These are phyloP conservation scores for Macaria liturata DNA, from an alignment of 2,888 invertebrate genomes.

Conservation along the genomic window DNA sequence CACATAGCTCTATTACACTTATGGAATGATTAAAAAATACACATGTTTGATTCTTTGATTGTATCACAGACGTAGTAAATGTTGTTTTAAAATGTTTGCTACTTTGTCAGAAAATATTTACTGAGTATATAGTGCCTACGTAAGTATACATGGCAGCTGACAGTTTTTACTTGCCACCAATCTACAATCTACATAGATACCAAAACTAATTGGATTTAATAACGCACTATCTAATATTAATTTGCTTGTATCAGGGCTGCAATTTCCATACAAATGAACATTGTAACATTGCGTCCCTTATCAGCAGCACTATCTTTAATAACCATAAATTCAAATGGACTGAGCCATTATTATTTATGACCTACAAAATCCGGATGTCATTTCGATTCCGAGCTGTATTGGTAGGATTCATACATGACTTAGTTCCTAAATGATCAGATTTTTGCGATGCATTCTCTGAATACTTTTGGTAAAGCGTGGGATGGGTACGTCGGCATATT, in stretches of 20 bases:
- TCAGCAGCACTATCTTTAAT: conserved; percentile 73
- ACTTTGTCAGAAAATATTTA: too few species aligned
- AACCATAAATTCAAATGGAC: conserved; percentile 77
- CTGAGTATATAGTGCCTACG: background rate
- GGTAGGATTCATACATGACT: conserved; percentile 24
- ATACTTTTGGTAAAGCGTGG: background rate
- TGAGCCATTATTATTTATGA: conserved; percentile 64
- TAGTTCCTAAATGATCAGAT: conserved; percentile 2
- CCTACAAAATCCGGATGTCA: conserved; percentile 51
- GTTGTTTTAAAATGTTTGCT: background rate
- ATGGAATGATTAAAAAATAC: background rate
- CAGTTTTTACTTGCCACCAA: background rate
- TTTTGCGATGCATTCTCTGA: conserved; percentile 3
- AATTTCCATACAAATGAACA: conserved; percentile 78
- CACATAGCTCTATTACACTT: background rate
- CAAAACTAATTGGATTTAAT: conserved; percentile 25
- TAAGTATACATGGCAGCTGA: background rate
- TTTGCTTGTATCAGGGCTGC: conserved; percentile 44
- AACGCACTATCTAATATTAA: conserved; percentile 32
- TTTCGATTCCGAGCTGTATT: conserved; percentile 39
- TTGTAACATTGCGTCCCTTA: conserved; percentile 64
- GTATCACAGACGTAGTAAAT: background rate
- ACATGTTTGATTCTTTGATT: background rate
- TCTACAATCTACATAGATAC: conserved; percentile 10
- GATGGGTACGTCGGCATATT: background rate